phyloP scores from a whole-genome alignment of 2,888 invertebrate species.

The Lasius fuliginosus region DNA sequence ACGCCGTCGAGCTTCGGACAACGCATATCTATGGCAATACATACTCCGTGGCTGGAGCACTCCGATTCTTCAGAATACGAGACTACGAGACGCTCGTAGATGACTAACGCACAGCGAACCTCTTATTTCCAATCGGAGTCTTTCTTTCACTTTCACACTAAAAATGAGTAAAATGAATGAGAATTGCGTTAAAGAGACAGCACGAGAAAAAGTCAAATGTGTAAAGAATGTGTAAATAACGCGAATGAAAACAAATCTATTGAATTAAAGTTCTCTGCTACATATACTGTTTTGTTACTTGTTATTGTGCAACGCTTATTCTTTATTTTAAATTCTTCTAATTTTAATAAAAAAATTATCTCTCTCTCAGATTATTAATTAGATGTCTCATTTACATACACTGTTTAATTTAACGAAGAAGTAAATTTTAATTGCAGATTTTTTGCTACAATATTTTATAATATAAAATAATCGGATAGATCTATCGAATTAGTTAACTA shows the following conservation, averaged over 20 bases:
- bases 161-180: background rate
- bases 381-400: background rate
- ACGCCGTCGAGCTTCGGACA: background rate
- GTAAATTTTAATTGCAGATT: background rate
- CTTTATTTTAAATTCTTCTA: background rate
- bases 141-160: background rate
- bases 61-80: background rate
- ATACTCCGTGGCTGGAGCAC: background rate
- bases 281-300: too few relatives aligned
- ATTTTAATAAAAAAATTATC: background rate
- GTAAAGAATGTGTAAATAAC: too few relatives aligned
- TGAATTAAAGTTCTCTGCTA: too few relatives aligned
- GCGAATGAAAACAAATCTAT: too few relatives aligned
- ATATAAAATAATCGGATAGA: too few relatives aligned
- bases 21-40: conserved; percentile 25
- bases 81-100: background rate
- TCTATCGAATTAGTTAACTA: background rate
- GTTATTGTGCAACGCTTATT: too few relatives aligned
- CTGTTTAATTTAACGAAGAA: background rate
- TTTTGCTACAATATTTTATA: background rate
- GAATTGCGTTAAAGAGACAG: background rate
- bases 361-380: background rate
- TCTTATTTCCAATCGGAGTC: background rate
- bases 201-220: background rate
- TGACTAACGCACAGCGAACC: background rate